These are phyloP conservation scores for Lophius americanus DNA, from an alignment of 2,797 vertebrate species.

Conservation along the genomic window DNA sequence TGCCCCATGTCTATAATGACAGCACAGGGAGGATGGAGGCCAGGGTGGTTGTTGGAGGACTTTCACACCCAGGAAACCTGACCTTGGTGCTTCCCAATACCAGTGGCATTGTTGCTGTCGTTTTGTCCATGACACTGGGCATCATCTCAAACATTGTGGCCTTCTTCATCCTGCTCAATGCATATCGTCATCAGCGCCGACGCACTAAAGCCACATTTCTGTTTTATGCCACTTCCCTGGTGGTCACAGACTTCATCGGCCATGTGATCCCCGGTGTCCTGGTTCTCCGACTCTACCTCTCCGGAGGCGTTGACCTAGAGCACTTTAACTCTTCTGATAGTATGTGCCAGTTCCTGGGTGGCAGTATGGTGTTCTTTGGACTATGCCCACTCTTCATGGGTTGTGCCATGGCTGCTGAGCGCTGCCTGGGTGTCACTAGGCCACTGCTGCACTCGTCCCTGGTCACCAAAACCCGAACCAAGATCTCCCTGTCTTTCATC, in stretches of 20 bases:
- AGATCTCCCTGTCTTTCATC: conserved; percentile 78
- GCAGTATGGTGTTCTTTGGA: conserved; percentile 93
- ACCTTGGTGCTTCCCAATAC: conserved; percentile 47
- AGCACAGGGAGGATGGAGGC: conserved; percentile 55
- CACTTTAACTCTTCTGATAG: conserved; percentile 67
- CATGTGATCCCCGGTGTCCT: conserved; percentile 88
- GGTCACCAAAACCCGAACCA: conserved; percentile 84
- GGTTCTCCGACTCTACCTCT: conserved; percentile 85
- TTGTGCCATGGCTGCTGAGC: conserved; percentile 90
- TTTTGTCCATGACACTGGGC: conserved; percentile 88
- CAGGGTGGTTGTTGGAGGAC: conserved; percentile 38
- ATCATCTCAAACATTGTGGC: conserved; percentile 89
- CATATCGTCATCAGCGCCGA: conserved; percentile 83
- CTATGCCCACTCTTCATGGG: conserved; percentile 91
- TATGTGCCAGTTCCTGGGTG: conserved; percentile 88
- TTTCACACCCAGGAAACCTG: conserved; percentile 55
- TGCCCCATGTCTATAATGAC: conserved; percentile 45
- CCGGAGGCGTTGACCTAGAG: conserved; percentile 46
- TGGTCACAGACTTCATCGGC: conserved; percentile 87
- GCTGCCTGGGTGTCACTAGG: conserved; percentile 88
- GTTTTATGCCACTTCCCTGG: conserved; percentile 86
- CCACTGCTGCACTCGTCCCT: conserved; percentile 86
- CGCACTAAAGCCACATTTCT: conserved; percentile 89
- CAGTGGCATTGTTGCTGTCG: conserved; percentile 72
- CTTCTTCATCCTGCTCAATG: conserved; percentile 85